Conservation (phyloP, 2,888 invertebrate genomes). For the Nemotelus nigrinus region DNA sequence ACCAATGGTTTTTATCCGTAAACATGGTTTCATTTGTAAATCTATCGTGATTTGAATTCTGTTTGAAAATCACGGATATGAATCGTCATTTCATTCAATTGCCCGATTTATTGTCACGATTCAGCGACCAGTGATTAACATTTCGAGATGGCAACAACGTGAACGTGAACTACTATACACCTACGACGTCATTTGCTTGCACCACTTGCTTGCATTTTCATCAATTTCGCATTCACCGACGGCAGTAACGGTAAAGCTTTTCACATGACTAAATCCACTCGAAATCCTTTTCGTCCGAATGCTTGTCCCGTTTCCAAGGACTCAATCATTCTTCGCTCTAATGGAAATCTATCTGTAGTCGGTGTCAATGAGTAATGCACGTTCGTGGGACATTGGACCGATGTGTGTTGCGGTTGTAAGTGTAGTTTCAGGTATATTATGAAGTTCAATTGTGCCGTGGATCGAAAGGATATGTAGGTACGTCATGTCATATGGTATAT, state of each 20-base stretch:
- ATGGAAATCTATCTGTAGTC: conserved; percentile 5
- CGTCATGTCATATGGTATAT: too few relatives aligned
- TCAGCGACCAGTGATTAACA: conserved; percentile 14
- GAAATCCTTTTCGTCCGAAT: neutral
- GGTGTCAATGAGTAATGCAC: conserved; percentile 20
- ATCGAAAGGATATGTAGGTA: too few relatives aligned
- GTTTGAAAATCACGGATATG: conserved; percentile 10
- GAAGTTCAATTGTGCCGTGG: too few relatives aligned
- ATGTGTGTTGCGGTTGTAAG: too few relatives aligned
- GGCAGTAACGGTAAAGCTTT: conserved; percentile 2
- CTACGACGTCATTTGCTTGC: too few relatives aligned
- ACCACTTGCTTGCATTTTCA: too few relatives aligned
- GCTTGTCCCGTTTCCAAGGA: neutral
- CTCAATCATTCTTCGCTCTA: conserved; percentile 12
- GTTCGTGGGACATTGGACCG: neutral
- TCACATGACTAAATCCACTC: conserved; percentile 13
- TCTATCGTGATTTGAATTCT: neutral
- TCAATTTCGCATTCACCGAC: too few relatives aligned
- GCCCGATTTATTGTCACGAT: conserved; percentile 19
- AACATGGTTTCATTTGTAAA: neutral
- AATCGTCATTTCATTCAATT: conserved; percentile 3
- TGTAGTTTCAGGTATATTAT: too few relatives aligned
- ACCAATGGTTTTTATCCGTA: neutral
- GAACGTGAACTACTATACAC: too few relatives aligned
- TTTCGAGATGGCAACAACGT: too few relatives aligned